phyloP scores from a whole-genome alignment of 2,888 invertebrate genomes.

The Terebella lapidaria region DNA sequence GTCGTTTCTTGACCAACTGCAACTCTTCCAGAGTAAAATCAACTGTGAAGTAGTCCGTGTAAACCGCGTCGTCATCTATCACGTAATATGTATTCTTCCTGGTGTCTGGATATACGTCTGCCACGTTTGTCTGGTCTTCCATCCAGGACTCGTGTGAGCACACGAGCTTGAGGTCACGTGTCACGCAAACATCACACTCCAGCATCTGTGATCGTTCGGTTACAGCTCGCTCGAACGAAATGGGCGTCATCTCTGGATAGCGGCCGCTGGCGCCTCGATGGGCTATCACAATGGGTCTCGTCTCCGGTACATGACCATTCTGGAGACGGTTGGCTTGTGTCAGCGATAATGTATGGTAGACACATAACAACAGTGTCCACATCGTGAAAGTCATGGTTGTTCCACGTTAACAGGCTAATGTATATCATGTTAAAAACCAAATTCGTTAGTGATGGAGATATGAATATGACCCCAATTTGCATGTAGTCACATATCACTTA shows the following conservation, averaged over 20 bases:
- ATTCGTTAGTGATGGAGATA: too few relatives aligned
- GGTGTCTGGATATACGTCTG: conserved; percentile 7
- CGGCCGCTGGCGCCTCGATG: conserved; percentile 28
- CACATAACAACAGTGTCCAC: too few relatives aligned
- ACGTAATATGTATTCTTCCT: conserved; percentile 9
- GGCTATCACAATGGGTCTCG: conserved; percentile 20
- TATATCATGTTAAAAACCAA: too few relatives aligned
- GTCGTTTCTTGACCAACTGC: conserved; percentile 14
- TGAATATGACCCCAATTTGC: too few relatives aligned
- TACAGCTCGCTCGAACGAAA: conserved; percentile 20
- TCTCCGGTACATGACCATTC: too few relatives aligned
- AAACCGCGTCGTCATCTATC: background rate
- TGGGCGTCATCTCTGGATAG: conserved; percentile 26
- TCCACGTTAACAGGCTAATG: too few relatives aligned
- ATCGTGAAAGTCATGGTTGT: too few relatives aligned
- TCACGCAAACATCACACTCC: conserved; percentile 27
- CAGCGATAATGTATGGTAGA: too few relatives aligned
- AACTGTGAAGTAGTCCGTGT: conserved; percentile 24
- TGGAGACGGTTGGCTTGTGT: too few relatives aligned
- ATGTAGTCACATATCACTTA: too few relatives aligned
- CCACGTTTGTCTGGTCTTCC: conserved; percentile 21
- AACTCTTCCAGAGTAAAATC: conserved; percentile 28
- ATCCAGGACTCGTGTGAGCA: conserved; percentile 27
- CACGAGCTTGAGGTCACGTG: conserved; percentile 22
- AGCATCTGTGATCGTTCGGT: conserved; percentile 28